Evolutionary conservation across 2,888 invertebrate genomes (phyloP).

Genomic region (Cantharis rufa): DNA sequence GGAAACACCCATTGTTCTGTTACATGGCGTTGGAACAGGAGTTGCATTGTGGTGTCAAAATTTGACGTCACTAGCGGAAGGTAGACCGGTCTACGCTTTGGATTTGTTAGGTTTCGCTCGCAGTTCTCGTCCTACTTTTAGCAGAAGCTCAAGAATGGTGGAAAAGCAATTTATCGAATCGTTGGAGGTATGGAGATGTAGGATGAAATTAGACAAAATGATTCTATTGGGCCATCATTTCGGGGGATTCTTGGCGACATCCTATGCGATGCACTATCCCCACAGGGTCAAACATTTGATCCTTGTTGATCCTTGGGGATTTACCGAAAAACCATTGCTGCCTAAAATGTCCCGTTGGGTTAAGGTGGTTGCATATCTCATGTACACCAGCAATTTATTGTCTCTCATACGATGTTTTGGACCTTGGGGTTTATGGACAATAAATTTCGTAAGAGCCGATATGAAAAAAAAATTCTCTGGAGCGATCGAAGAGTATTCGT

Average conservation of each 20-base stretch:
- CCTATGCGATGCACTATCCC: constrained; percentile 84
- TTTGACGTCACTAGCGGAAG: constrained; percentile 75
- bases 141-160: constrained; percentile 73
- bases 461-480: not conserved
- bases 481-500: not conserved
- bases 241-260: constrained; percentile 87
- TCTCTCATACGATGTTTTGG: not conserved
- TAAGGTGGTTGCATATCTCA: not conserved
- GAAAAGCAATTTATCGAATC: constrained; percentile 90
- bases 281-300: constrained; percentile 86
- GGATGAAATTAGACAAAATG: constrained; percentile 83
- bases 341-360: not conserved
- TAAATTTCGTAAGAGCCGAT: not conserved
- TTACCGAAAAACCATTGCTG: constrained; percentile 66
- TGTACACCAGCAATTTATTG: not conserved
- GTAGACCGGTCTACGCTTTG: constrained; percentile 61
- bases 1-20: constrained; percentile 80
- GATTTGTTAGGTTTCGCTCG: constrained; percentile 75
- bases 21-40: constrained; percentile 95
- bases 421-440: not conserved
- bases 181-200: constrained; percentile 91
- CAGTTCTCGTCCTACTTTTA: constrained; percentile 86
- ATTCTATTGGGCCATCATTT: constrained; percentile 91
- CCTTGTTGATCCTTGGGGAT: constrained; percentile 89
- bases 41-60: constrained; percentile 92